These are phyloP conservation scores for Indicator indicator DNA, from an alignment of 2,113 vertebrate genomes.

Conservation along the genomic window DNA sequence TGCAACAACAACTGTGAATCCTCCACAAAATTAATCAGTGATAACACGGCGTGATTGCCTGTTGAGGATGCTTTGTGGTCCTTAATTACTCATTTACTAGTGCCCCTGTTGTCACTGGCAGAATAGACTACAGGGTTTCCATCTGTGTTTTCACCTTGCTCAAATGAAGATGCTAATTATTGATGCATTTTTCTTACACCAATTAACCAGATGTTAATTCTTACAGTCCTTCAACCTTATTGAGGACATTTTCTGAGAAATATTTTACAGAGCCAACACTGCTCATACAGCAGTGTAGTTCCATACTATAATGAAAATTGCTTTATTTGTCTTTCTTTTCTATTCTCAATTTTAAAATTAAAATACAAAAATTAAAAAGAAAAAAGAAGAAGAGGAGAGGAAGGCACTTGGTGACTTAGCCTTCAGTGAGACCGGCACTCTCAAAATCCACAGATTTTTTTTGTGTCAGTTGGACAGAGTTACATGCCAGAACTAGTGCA, in stretches of 20 bases:
- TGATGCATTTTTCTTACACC: not conserved
- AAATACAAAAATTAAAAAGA: no score
- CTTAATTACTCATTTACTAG: not conserved
- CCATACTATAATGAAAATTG: not conserved
- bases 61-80: not conserved
- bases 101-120: not conserved
- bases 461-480: not conserved
- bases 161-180: not conserved
- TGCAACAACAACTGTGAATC: not conserved
- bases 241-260: not conserved
- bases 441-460: not conserved
- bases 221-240: not conserved
- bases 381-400: not conserved
- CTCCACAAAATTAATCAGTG: not conserved
- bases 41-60: not conserved
- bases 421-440: not conserved
- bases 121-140: not conserved
- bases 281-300: not conserved
- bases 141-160: rapidly evolving
- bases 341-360: not conserved
- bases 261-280: not conserved
- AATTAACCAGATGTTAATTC: not conserved
- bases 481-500: not conserved
- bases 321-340: not conserved
- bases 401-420: not conserved